These are phyloP conservation scores for Neodon shergylaensis DNA, from an alignment of 2,113 vertebrate genomes.

Conservation along the genomic window DNA sequence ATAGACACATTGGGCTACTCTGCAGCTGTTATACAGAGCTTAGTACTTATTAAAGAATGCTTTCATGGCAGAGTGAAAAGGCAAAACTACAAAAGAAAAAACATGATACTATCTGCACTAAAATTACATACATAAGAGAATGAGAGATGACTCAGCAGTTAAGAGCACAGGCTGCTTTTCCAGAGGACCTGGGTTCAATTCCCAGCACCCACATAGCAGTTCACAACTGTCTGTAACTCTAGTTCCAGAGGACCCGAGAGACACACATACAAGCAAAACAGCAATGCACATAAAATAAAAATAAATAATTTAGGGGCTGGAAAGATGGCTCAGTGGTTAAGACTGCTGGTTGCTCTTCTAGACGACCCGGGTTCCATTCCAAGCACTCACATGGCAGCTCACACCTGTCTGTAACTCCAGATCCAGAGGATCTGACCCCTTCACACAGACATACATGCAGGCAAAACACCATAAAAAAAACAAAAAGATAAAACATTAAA, in stretches of 20 bases:
- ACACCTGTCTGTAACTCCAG: not conserved
- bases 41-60: constrained; percentile 12
- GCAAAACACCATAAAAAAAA: not conserved
- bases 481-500: not conserved
- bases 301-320: too few species aligned
- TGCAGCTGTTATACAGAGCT: not conserved
- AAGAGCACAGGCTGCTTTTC: too few species aligned
- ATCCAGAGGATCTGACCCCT: not conserved
- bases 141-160: too few species aligned
- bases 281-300: too few species aligned
- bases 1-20: not conserved
- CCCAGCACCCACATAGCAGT: too few species aligned
- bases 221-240: too few species aligned
- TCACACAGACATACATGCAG: not conserved
- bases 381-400: not conserved
- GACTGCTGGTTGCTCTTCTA: not conserved
- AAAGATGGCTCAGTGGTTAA: not conserved
- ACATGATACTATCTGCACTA: not conserved
- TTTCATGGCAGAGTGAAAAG: not conserved
- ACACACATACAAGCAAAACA: too few species aligned
- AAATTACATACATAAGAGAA: not conserved
- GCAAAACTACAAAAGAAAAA: not conserved
- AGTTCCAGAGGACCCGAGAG: too few species aligned
- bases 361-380: not conserved
- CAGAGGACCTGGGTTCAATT: too few species aligned